Evolutionary conservation across 1,140 invertebrate genomes (phyloP).

Genomic region (Drosophila navojoa): DNA sequence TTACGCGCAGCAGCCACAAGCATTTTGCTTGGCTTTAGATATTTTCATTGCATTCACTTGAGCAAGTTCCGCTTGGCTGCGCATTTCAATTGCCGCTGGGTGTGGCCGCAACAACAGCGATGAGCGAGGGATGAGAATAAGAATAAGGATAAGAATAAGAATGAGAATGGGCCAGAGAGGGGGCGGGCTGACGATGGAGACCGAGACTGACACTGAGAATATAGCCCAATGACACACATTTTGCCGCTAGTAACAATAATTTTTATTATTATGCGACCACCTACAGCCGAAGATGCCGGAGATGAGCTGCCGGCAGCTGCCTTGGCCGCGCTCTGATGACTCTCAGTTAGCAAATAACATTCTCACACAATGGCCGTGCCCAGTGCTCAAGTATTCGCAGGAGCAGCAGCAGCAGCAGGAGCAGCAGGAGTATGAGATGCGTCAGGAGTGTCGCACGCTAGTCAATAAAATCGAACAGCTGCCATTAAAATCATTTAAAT

Average conservation of each 20-base stretch:
- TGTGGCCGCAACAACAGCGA: slow-evolving; percentile 23
- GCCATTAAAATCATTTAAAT: slow-evolving; percentile 83
- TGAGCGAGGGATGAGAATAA: not conserved
- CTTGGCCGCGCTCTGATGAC: slow-evolving; percentile 63
- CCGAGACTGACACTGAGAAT: slow-evolving; percentile 4
- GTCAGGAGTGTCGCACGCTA: slow-evolving; percentile 25
- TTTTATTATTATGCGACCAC: slow-evolving; percentile 81
- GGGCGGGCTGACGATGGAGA: not conserved
- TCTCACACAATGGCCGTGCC: slow-evolving; percentile 61
- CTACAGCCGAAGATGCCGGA: slow-evolving; percentile 20
- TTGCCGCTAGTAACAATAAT: slow-evolving; percentile 79
- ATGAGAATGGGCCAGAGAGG: not conserved
- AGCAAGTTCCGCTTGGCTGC: slow-evolving; percentile 66
- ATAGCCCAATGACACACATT: slow-evolving; percentile 73
- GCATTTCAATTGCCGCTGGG: slow-evolving; percentile 66
- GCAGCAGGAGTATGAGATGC: too few relatives aligned
- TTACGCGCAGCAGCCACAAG: slow-evolving; percentile 65
- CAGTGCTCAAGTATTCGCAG: not conserved
- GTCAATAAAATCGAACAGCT: slow-evolving; percentile 83
- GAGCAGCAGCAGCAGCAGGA: not conserved
- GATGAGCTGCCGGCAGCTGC: slow-evolving; percentile 36
- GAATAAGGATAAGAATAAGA: not conserved
- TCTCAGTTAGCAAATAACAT: slow-evolving; percentile 80
- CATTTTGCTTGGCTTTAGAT: slow-evolving; percentile 68
- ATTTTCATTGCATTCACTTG: slow-evolving; percentile 78